Conservation (phyloP, 2,113 vertebrate species). For the Colius striatus region DNA sequence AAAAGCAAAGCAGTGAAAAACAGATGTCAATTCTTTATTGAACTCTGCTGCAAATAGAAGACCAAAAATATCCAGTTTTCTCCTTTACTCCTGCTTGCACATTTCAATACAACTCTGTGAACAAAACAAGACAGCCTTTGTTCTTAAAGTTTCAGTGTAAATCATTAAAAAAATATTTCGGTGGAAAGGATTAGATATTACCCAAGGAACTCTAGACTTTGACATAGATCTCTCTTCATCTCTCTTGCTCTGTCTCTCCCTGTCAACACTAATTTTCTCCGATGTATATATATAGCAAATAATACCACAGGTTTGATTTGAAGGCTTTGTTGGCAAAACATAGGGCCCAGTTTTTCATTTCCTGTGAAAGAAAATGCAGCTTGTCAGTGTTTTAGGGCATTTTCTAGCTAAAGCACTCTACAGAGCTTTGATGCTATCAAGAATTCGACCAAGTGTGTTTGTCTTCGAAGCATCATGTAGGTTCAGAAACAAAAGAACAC, state of each 20-base stretch:
- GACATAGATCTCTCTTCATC: background rate
- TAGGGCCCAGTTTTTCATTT: background rate
- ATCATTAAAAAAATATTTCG: background rate
- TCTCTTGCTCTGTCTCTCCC: background rate
- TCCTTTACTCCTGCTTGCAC: background rate
- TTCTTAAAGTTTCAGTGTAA: background rate
- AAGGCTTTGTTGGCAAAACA: background rate
- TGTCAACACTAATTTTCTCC: background rate
- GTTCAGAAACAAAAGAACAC: background rate
- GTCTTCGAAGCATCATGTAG: background rate
- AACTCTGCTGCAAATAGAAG: background rate
- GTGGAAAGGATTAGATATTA: constrained; percentile 5
- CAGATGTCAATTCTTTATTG: background rate
- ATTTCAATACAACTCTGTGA: background rate
- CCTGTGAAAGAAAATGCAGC: background rate
- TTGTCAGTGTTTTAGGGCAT: background rate
- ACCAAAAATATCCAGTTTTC: background rate
- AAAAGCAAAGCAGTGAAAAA: background rate
- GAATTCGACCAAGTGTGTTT: background rate
- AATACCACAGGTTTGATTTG: background rate
- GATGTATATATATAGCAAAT: background rate
- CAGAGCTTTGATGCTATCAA: background rate
- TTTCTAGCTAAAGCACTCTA: background rate
- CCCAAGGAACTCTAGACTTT: background rate
- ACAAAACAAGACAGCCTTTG: constrained; percentile 30